Conservation (phyloP, 2,113 vertebrate genomes). For the Nerophis lumbriciformis region DNA sequence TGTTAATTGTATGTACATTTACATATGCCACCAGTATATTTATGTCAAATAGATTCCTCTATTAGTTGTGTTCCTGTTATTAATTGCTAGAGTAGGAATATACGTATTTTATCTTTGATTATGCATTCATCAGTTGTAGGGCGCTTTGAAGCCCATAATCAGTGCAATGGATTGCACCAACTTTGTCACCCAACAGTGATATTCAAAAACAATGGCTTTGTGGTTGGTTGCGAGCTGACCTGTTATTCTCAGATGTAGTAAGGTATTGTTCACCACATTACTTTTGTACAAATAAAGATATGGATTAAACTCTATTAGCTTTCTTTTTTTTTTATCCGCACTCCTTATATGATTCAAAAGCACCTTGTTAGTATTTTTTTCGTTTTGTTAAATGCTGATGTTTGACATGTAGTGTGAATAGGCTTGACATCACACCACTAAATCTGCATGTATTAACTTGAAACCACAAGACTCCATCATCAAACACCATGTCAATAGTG, state of each 20-base stretch:
- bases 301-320: neutral
- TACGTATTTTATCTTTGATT: neutral
- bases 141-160: neutral
- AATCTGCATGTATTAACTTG: constrained; percentile 79
- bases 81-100: too few relatives aligned
- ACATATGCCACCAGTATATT: too few relatives aligned
- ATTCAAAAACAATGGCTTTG: constrained; percentile 13
- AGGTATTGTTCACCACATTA: constrained; percentile 9
- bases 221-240: constrained; percentile 23
- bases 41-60: too few relatives aligned
- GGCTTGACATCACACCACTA: constrained; percentile 84
- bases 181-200: constrained; percentile 12
- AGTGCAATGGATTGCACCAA: constrained; percentile 19
- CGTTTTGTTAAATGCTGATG: constrained; percentile 12
- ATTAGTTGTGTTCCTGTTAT: too few relatives aligned
- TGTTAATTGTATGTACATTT: neutral
- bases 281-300: neutral
- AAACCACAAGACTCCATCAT: constrained; percentile 65
- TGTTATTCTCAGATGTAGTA: neutral
- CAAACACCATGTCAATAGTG: constrained; percentile 49
- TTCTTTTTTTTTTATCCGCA: neutral
- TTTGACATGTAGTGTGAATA: constrained; percentile 67
- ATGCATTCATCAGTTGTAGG: neutral
- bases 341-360: neutral
- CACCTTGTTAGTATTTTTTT: neutral